phyloP scores from a whole-genome alignment of 1,140 invertebrate genomes.

The Nymphalis io region DNA sequence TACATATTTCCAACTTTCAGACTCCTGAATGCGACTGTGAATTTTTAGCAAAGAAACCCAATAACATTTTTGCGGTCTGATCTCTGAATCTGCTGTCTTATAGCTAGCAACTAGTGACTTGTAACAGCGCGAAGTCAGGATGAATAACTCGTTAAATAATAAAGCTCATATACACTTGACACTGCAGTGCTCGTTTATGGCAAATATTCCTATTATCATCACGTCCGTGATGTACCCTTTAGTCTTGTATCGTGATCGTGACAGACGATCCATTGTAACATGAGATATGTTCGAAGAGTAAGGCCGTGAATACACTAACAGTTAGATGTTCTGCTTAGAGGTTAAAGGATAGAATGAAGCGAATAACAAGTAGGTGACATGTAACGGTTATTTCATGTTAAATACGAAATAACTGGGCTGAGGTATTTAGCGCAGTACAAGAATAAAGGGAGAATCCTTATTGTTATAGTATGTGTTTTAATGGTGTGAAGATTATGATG shows the following conservation, averaged over 20 bases:
- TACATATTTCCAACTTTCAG: no score
- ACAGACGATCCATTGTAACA: not conserved
- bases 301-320: not conserved
- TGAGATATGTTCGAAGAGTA: not conserved
- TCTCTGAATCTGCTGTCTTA: no score
- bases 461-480: no score
- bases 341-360: not conserved
- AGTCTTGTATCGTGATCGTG: not conserved
- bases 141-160: not conserved
- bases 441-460: no score
- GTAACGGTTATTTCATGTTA: constrained; percentile 5
- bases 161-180: constrained; percentile 1
- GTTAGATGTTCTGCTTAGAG: not conserved
- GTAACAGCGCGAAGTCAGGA: not conserved
- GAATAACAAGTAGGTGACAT: not conserved
- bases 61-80: no score
- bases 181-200: not conserved
- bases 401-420: not conserved
- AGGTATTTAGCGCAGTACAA: not conserved
- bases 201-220: constrained; percentile 5
- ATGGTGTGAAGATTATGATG: no score
- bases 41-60: no score
- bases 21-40: no score
- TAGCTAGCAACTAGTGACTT: no score
- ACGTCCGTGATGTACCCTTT: not conserved